phyloP scores from a whole-genome alignment of 1,140 invertebrate genomes.

The Heliothis virescens region DNA sequence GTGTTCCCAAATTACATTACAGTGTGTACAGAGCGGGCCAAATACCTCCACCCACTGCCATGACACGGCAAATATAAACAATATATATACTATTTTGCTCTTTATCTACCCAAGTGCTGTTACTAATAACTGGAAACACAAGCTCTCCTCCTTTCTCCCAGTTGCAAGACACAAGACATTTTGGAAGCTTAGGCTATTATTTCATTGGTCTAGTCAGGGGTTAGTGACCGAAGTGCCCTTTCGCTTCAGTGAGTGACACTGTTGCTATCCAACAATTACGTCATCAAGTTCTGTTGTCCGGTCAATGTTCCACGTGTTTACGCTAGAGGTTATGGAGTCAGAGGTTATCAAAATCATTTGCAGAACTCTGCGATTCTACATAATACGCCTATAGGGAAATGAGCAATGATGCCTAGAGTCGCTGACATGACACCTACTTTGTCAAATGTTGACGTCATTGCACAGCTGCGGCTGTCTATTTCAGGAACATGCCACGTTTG shows the following conservation, averaged over 20 bases:
- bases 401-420: neutral
- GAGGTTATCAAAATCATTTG: too few species aligned
- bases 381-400: neutral
- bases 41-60: conserved; percentile 47
- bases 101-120: neutral
- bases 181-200: neutral
- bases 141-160: neutral
- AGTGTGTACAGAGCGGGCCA: conserved; percentile 46
- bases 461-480: neutral
- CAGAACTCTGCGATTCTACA: neutral
- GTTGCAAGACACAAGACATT: neutral
- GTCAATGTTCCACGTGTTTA: too few species aligned
- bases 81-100: conserved; percentile 25
- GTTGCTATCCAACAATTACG: conserved; percentile 23
- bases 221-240: conserved; percentile 23
- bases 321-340: too few species aligned
- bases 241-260: conserved; percentile 23
- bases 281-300: conserved; percentile 9
- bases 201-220: neutral
- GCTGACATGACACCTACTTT: conserved; percentile 7
- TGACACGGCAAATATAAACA: conserved; percentile 38
- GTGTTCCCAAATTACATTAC: conserved; percentile 54
- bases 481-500: conserved; percentile 4
- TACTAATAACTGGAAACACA: neutral
- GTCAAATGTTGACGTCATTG: conserved; percentile 10